Base-by-base conservation (phyloP, 2,797 vertebrate species). In the Amniataba percoides region DNA sequence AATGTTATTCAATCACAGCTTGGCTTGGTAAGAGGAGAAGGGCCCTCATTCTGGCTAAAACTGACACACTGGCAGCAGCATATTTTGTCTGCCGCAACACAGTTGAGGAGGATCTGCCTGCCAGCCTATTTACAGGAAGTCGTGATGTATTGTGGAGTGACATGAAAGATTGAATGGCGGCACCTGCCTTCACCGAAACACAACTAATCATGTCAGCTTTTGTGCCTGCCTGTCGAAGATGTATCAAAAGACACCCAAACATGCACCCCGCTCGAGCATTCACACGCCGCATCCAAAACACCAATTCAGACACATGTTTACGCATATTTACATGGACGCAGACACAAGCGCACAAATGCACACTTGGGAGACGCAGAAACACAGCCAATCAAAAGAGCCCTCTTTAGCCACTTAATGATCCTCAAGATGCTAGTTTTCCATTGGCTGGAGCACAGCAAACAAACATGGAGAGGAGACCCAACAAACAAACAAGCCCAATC, bases 401-500 rank as follows among this genome's bases (percentile, higher is more conserved):
- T 82, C 80, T 86, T 91, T 87, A 91, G 86, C 82, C 85, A 82
- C 77, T 88, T 90, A 91, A 92, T 94, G 88, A 88, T 86, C 86
- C 88, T 87, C 86, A 79, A 90, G 89, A 92, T 89, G 91, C 80
- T 87, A 65, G 77, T 89, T 92, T 90, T 88, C 88, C 77, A 90
- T 91, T 90, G 87, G 89, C 85, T 89, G 88, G 71, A 89, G 82
- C 86, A 84, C 80, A 86, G 88, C 91, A 94, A 91, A 91, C 88
- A 93, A 85, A 90, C 84, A 91, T 67, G 84, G 84, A 92, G 87
- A 89, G 69, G 84, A 84, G 87, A 78, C 75, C 78, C 81, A 90
- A 87, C 88, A 93, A 89, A 92, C 90, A 88, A 91, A 88, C 89
- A 92, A 90, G 61, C 57, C 70, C 89, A 91, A 92, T 94, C 92